Conservation (phyloP, 2,113 vertebrate genomes). For the Apodemus speciosus region DNA sequence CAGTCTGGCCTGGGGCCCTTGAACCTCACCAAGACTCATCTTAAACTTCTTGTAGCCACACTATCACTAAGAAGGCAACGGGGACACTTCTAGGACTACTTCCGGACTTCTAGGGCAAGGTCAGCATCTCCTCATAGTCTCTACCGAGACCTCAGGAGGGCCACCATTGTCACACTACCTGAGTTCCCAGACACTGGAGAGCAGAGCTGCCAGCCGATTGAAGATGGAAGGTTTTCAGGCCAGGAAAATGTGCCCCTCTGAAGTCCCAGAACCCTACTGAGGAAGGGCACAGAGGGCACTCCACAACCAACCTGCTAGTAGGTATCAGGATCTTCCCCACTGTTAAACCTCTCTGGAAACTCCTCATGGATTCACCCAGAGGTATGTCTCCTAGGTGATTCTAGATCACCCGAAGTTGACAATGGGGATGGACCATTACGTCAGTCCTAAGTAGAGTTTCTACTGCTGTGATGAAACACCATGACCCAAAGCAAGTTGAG, state of each 20-base stretch:
- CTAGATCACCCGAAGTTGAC: neutral
- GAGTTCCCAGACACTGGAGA: neutral
- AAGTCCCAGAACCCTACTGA: neutral
- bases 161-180: neutral
- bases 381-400: neutral
- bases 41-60: neutral
- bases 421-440: neutral
- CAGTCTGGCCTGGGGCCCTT: neutral
- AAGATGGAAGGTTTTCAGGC: neutral
- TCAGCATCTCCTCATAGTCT: rapidly evolving
- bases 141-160: neutral
- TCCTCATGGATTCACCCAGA: neutral
- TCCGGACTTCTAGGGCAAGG: neutral
- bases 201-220: neutral
- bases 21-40: neutral
- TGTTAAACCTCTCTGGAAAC: neutral
- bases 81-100: neutral
- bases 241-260: neutral
- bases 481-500: neutral
- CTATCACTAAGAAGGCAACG: neutral
- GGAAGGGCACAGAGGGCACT: neutral
- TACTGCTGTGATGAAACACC: neutral
- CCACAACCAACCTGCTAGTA: rapidly evolving
- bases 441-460: neutral
- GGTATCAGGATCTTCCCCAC: neutral